These are phyloP conservation scores for Mastomys natalensis DNA, from an alignment of 2,113 vertebrate species.

Conservation along the genomic window DNA sequence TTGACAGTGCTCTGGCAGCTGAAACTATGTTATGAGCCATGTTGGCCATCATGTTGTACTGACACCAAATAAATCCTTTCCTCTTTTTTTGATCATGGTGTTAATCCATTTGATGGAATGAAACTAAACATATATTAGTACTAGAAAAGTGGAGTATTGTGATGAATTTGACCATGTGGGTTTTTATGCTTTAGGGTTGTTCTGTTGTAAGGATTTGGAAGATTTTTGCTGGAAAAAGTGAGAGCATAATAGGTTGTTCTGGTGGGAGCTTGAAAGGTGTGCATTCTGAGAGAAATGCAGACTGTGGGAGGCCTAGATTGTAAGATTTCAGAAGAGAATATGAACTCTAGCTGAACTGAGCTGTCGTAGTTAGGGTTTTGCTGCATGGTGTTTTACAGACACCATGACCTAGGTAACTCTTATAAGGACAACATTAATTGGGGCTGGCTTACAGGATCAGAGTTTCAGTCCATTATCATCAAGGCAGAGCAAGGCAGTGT, in stretches of 20 bases:
- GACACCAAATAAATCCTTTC: background rate
- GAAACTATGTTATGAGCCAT: too few relatives aligned
- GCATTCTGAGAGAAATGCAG: background rate
- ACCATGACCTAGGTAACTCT: too few relatives aligned
- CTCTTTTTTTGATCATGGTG: background rate
- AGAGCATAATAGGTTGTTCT: background rate
- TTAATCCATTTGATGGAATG: background rate
- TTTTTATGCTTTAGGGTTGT: background rate
- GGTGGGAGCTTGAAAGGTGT: background rate
- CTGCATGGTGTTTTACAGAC: too few relatives aligned
- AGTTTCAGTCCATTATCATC: too few relatives aligned
- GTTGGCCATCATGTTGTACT: too few relatives aligned
- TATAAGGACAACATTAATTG: too few relatives aligned
- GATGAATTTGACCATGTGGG: too few relatives aligned
- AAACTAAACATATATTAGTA: background rate
- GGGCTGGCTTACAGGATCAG: too few relatives aligned
- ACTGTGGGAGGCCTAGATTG: background rate
- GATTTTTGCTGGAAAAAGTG: too few relatives aligned
- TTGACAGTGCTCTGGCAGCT: too few relatives aligned
- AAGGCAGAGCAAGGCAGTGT: too few relatives aligned
- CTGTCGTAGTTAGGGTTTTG: too few relatives aligned
- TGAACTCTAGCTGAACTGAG: background rate
- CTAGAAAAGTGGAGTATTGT: background rate
- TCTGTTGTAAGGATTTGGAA: background rate
- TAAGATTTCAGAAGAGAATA: background rate